Percentiles rank a stretch among this genome's conserved stretches.
These are phyloP conservation scores for Heliconius hewitsoni DNA, from an alignment of 1,140 invertebrate species.

Conservation along the genomic window DNA sequence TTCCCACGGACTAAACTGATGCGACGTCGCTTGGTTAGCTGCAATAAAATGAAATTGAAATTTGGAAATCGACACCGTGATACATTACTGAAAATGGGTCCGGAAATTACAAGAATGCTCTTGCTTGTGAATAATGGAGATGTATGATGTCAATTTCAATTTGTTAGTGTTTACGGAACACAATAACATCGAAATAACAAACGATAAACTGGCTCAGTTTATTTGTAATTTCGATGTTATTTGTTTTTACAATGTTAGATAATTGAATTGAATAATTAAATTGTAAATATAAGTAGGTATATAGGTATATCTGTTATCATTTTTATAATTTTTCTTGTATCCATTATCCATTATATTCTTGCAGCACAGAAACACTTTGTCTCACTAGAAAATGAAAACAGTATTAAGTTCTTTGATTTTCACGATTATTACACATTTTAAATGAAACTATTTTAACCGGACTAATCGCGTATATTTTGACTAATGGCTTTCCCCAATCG, in stretches of 20 bases:
- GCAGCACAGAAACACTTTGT: too few relatives aligned
- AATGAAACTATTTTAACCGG: too few relatives aligned
- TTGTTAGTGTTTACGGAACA: not conserved
- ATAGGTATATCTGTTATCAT: too few relatives aligned
- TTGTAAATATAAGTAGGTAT: not conserved
- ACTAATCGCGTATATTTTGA: too few relatives aligned
- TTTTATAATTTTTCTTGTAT: too few relatives aligned
- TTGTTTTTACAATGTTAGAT: not conserved
- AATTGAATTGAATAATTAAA: not conserved
- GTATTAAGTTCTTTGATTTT: too few relatives aligned
- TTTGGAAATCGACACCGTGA: slow-evolving; percentile 18
- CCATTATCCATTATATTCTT: too few relatives aligned
- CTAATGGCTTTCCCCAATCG: too few relatives aligned
- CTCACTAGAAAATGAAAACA: too few relatives aligned
- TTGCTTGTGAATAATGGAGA: not conserved
- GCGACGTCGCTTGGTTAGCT: slow-evolving; percentile 15
- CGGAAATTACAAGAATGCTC: not conserved
- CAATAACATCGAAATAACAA: too few relatives aligned
- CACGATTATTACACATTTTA: too few relatives aligned
- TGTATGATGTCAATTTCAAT: not conserved
- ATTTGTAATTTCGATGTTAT: not conserved
- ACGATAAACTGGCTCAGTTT: not conserved
- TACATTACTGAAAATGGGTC: not conserved
- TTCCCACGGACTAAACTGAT: slow-evolving; percentile 27
- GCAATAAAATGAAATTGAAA: slow-evolving; percentile 24